phyloP scores from a whole-genome alignment of 2,888 invertebrate species.

The Griposia aprilina region DNA sequence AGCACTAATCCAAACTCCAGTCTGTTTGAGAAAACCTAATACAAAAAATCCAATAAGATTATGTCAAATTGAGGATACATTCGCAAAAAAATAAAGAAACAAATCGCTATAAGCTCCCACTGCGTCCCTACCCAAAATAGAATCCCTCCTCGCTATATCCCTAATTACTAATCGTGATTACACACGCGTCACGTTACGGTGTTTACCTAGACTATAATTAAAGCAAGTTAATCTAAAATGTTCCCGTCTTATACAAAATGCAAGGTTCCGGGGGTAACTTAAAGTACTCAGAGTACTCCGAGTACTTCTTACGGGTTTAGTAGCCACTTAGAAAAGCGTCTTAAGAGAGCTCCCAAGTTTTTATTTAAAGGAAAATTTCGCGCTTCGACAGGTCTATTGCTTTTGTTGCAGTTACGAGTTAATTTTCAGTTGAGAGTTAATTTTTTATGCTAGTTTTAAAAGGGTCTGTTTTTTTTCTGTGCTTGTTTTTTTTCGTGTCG shows the following conservation, averaged over 20 bases:
- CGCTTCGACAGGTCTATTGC: slow-evolving; percentile 44
- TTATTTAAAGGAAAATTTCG: slow-evolving; percentile 55
- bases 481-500: background rate
- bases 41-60: background rate
- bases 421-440: slow-evolving; percentile 27
- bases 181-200: slow-evolving; percentile 79
- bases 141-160: slow-evolving; percentile 70
- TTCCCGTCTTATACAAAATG: slow-evolving; percentile 87
- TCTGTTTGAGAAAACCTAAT: background rate
- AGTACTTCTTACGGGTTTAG: slow-evolving; percentile 65
- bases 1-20: background rate
- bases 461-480: background rate
- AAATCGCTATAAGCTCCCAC: slow-evolving; percentile 53
- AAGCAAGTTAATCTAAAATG: slow-evolving; percentile 87
- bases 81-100: background rate
- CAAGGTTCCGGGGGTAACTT: slow-evolving; percentile 71
- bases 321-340: slow-evolving; percentile 60
- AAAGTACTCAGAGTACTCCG: slow-evolving; percentile 55
- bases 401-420: slow-evolving; percentile 46
- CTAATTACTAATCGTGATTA: slow-evolving; percentile 89
- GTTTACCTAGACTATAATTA: slow-evolving; percentile 88
- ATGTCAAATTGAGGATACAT: background rate
- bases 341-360: slow-evolving; percentile 58
- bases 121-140: slow-evolving; percentile 35
- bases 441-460: slow-evolving; percentile 7